Percentiles rank a stretch among this genome's conserved stretches.
Conservation (phyloP, 2,797 vertebrate genomes). For the Argyrosomus regius region DNA sequence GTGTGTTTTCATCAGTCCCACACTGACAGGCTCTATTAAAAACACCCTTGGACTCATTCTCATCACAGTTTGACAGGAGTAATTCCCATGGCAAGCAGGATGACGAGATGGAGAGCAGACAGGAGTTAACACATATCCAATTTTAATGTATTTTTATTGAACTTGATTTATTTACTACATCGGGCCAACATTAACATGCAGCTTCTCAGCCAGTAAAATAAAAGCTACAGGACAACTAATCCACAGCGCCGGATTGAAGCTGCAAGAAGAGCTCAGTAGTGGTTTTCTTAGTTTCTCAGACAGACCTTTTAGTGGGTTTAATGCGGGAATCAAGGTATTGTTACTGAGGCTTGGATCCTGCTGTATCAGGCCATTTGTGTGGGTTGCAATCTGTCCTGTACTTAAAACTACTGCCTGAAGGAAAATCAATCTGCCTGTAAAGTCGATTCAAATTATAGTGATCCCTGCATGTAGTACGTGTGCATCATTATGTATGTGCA, state of each 20-base stretch:
- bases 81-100: slow-evolving; percentile 49
- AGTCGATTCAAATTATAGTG: slow-evolving; percentile 62
- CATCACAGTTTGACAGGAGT: slow-evolving; percentile 69
- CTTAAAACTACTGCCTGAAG: slow-evolving; percentile 73
- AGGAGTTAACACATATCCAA: slow-evolving; percentile 41
- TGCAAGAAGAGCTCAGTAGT: background rate
- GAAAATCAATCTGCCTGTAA: slow-evolving; percentile 69
- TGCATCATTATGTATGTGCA: slow-evolving; percentile 65
- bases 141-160: slow-evolving; percentile 51
- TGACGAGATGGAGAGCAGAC: slow-evolving; percentile 43
- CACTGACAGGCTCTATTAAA: slow-evolving; percentile 76
- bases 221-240: slow-evolving; percentile 2
- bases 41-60: slow-evolving; percentile 71
- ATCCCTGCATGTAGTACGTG: slow-evolving; percentile 45
- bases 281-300: slow-evolving; percentile 1
- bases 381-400: slow-evolving; percentile 66
- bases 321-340: slow-evolving; percentile 36
- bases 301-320: slow-evolving; percentile 36
- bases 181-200: slow-evolving; percentile 21
- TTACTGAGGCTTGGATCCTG: slow-evolving; percentile 49
- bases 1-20: slow-evolving; percentile 73
- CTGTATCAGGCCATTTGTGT: slow-evolving; percentile 68
- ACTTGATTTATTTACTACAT: slow-evolving; percentile 50
- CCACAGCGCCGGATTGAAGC: background rate
- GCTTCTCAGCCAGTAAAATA: slow-evolving; percentile 10